A percentile compares a stretch with the other conserved stretches of the same genome.
Evolutionary conservation across 2,113 vertebrate genomes (phyloP).

Genomic region (Oxyura jamaicensis): DNA sequence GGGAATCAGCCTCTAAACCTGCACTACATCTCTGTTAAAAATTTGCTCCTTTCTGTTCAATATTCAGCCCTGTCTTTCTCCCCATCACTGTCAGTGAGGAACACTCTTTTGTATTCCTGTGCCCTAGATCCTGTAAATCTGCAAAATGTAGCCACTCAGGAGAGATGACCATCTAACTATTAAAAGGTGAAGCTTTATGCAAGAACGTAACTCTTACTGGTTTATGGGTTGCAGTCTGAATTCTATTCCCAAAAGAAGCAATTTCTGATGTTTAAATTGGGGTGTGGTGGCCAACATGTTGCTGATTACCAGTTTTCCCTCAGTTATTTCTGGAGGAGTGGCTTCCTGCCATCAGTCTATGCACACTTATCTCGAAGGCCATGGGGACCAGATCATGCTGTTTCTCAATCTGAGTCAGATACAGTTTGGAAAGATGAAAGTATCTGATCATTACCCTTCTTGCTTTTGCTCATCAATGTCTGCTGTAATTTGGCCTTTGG

Average conservation of each 20-base stretch:
- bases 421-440: neutral
- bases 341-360: neutral
- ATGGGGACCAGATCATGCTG: neutral
- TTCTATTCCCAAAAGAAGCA: neutral
- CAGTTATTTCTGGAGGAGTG: neutral
- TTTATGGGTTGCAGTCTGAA: neutral
- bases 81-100: neutral
- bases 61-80: neutral
- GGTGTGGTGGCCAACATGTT: accelerated
- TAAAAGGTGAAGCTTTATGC: neutral
- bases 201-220: neutral
- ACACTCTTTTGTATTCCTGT: neutral
- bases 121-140: neutral
- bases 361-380: neutral
- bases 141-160: neutral
- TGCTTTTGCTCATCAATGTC: neutral
- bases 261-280: neutral
- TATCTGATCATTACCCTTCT: neutral
- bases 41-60: neutral
- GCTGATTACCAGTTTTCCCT: neutral
- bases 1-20: neutral
- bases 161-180: neutral
- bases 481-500: neutral
- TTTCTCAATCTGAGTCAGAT: neutral
- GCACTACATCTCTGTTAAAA: neutral